Percentiles rank a stretch among this genome's conserved stretches.
Evolutionary conservation across 2,888 invertebrate genomes (phyloP).

Genomic region (Strigamia crassipes): DNA sequence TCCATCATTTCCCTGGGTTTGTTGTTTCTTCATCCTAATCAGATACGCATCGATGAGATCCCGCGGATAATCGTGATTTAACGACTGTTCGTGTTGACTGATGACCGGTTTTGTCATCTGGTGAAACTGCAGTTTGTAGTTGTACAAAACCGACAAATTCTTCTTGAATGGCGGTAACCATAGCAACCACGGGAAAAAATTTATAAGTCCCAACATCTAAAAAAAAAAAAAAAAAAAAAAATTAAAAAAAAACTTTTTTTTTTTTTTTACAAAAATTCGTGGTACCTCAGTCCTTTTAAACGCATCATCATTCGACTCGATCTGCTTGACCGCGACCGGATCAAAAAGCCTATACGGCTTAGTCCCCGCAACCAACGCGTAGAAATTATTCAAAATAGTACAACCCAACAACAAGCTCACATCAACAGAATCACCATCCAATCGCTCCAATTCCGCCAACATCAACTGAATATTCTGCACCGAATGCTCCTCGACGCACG

Average conservation of each 20-base stretch:
- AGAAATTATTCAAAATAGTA: constrained; percentile 49
- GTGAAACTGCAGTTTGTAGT: constrained; percentile 43
- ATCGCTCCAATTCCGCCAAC: constrained; percentile 45
- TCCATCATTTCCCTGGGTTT: constrained; percentile 42
- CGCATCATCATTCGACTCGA: constrained; percentile 48
- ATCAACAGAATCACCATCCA: constrained; percentile 48
- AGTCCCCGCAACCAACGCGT: constrained; percentile 46
- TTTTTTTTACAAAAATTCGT: too few relatives aligned
- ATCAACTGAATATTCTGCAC: constrained; percentile 45
- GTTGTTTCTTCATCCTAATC: constrained; percentile 48
- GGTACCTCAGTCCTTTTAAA: constrained; percentile 49
- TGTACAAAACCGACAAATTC: constrained; percentile 29
- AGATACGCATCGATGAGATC: constrained; percentile 51
- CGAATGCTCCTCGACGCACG: constrained; percentile 47
- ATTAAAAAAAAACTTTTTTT: background rate
- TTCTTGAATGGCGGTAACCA: constrained; percentile 44
- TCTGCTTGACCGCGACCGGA: constrained; percentile 47
- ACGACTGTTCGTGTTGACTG: constrained; percentile 44
- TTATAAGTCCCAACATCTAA: constrained; percentile 32
- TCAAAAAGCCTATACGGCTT: constrained; percentile 49
- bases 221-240: too few relatives aligned
- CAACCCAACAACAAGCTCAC: constrained; percentile 46
- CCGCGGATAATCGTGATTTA: constrained; percentile 44
- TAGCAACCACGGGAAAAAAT: constrained; percentile 47
- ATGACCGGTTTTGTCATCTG: constrained; percentile 47